Evolutionary conservation across 2,113 vertebrate species (phyloP).

Genomic region (Enhydra lutris): DNA sequence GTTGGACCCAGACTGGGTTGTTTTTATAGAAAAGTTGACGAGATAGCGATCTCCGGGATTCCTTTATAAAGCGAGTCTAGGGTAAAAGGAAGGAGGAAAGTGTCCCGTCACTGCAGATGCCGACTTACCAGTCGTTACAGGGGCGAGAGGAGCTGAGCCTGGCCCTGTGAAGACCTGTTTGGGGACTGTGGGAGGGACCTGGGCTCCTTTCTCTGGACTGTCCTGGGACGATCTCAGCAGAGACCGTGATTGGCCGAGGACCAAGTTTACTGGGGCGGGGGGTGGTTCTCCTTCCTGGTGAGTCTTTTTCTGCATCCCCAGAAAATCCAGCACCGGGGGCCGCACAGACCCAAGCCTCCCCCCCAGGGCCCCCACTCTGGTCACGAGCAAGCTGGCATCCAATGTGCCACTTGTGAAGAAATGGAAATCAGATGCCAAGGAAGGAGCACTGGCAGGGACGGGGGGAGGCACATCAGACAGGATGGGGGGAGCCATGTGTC

Average conservation of each 20-base stretch:
- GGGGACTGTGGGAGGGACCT: not conserved
- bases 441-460: not conserved
- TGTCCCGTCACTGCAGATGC: fast-evolving
- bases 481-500: not conserved
- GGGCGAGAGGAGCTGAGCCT: not conserved
- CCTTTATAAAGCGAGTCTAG: not conserved
- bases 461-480: fast-evolving
- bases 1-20: no score
- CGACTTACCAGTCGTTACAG: not conserved
- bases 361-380: not conserved
- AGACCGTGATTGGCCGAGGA: not conserved
- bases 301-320: not conserved
- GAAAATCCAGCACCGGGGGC: fast-evolving
- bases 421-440: not conserved
- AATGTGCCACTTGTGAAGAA: no score
- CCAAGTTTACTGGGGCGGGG: not conserved
- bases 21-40: not conserved
- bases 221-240: not conserved
- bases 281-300: not conserved
- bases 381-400: not conserved
- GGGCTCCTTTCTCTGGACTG: not conserved
- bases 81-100: not conserved
- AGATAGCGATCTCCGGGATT: not conserved
- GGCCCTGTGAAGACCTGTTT: fast-evolving
- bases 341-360: fast-evolving